These are phyloP conservation scores for Bursaphelenchus okinawaensis DNA, from an alignment of 2,888 invertebrate species.

Conservation along the genomic window DNA sequence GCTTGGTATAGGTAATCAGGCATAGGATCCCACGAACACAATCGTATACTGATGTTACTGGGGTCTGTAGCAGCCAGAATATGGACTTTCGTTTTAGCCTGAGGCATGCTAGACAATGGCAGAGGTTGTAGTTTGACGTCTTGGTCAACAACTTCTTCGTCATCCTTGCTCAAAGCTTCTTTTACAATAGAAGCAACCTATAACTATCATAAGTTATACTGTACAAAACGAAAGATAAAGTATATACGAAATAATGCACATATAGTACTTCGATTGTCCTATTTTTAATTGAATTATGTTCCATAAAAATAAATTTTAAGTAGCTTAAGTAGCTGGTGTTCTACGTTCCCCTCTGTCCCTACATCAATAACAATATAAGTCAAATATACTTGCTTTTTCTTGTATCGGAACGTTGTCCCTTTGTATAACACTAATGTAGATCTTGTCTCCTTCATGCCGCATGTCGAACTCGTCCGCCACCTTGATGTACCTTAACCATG, in stretches of 20 bases:
- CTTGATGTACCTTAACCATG: conserved; percentile 30
- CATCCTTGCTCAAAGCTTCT: not conserved
- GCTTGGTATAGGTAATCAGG: conserved; percentile 35
- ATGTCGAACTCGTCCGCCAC: conserved; percentile 35
- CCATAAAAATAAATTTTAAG: too few species aligned
- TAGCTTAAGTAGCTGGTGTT: too few species aligned
- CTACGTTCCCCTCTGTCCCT: too few species aligned
- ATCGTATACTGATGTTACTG: conserved; percentile 32
- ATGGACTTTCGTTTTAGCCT: conserved; percentile 15
- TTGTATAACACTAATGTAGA: conserved; percentile 26
- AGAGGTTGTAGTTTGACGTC: conserved; percentile 18
- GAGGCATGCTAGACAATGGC: conserved; percentile 24
- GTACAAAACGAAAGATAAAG: too few species aligned
- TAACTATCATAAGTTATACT: too few species aligned
- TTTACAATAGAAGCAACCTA: not conserved
- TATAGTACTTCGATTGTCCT: too few species aligned
- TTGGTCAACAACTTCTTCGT: not conserved
- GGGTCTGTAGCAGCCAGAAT: conserved; percentile 29
- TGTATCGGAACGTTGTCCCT: conserved; percentile 15
- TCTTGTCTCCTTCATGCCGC: conserved; percentile 20
- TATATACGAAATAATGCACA: too few species aligned
- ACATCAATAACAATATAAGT: too few species aligned
- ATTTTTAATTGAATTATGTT: too few species aligned
- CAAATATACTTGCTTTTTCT: not conserved
- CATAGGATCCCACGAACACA: conserved; percentile 31